Evolutionary conservation across 2,888 invertebrate species (phyloP), one percentile per base, ranked within the genome.

Genomic region (Hyppa rectilinea): DNA sequence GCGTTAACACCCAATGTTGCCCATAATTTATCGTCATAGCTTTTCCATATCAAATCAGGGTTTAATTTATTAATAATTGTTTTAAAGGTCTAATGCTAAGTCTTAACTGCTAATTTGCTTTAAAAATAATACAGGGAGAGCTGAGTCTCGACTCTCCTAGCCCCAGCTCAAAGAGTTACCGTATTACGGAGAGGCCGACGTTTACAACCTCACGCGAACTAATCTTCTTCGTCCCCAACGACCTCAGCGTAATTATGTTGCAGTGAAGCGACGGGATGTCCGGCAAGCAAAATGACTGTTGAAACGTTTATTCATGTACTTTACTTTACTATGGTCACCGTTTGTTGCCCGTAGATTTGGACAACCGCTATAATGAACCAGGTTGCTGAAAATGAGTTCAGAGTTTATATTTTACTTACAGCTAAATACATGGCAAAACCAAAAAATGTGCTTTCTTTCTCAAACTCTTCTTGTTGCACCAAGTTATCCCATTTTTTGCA

Each of bases 141-240:
- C n/a, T n/a, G n/a, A n/a, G n/a, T n/a, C n/a, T n/a, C n/a, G n/a
- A n/a, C n/a, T n/a, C n/a, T n/a, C 31, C 4, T 67, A 47, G 82
- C 78, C 73, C 61, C 45, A 68, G 69, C 29, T n/a, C 50, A 82
- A 78, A 81, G 75, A 59, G 64, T 31, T 50, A n/a, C n/a, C n/a
- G 36, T 7, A 40, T 49, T 23, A 61, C 23, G 64, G 40, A 66
- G 50, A 47, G 45, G 17, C 17, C 36, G 9, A 69, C 71, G 75
- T 84, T 72, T 38, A 56, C 82, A 66, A 60, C 60, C 55, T 55
- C 70, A 77, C 63, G 75, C 71, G 34, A n/a, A 63, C 66, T 78
- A 84, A 82, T 84, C 82, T 78, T 55, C 68, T 81, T 81, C 75
- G 50, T 38, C 63, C 69, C 63, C 56, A 70, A 66, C 71, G 50